Evolutionary conservation across 2,888 invertebrate genomes (phyloP), one percentile per base, ranked within the genome.

Genomic region (Colletes collaris): DNA sequence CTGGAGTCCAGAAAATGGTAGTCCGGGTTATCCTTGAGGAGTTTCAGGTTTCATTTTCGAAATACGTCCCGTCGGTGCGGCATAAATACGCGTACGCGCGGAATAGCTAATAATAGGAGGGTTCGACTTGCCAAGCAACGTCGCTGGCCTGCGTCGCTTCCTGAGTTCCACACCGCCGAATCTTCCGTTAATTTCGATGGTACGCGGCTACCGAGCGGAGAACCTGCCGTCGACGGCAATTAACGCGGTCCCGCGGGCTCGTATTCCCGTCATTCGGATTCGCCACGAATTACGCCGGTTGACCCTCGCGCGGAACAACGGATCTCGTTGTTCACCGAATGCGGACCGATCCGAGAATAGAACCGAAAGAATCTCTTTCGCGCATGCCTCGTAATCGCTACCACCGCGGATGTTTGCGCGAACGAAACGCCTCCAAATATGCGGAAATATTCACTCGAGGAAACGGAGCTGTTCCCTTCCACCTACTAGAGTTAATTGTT

Each of bases 61-160:
- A 86, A 87, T 89, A 85, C 86, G 76, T 81, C 67, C 81, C 79
- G 85, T 82, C 79, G 85, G 80, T 81, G 81, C 85, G 81, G 87
- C 85, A 88, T 86, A 89, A 90, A 90, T 89, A 88, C 87, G 63
- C 86, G 88, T 81, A 85, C 86, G 81, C 78, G 75, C 83, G 87
- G 87, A 91, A 90, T 88, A 83, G 88, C 92, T 92, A 92, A 92
- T 90, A 92, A 92, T 92, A 92, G 92, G 87, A 86, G 60, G 85
- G 76, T 91, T 89, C 91, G 89, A 89, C 88, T 86, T 90, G 87
- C 85, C 79, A 82, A 91, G 91, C 90, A 91, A 87, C 89, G 87
- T 84, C 87, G 85, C 68, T 75, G 79, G 79, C 72, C 75, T 66
- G 81, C 81, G 79, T 58, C 78, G 78, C 72, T 79, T 71, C 72